Evolutionary conservation across 2,888 invertebrate species (phyloP).

Genomic region (Lydus trimaculatus): DNA sequence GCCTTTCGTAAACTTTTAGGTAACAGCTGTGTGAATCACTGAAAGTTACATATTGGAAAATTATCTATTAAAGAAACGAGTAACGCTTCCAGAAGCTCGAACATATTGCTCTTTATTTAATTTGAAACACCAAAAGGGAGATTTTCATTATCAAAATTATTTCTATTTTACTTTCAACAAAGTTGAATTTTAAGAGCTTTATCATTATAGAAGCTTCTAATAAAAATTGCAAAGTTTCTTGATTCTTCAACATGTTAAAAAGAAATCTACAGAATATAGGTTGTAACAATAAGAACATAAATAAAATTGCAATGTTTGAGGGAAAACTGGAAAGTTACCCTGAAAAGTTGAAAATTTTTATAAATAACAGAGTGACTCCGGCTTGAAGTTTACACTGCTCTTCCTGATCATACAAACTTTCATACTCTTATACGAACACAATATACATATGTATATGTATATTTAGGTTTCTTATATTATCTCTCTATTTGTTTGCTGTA

Average conservation of each 20-base stretch:
- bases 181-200: neutral
- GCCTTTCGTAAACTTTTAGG: slow-evolving; percentile 31
- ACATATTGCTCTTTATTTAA: slow-evolving; percentile 28
- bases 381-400: neutral
- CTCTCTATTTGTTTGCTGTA: neutral
- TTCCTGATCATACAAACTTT: neutral
- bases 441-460: too few species aligned
- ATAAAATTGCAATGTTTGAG: neutral
- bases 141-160: slow-evolving; percentile 8
- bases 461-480: neutral
- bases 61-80: slow-evolving; percentile 33
- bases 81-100: slow-evolving; percentile 16
- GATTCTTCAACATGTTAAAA: neutral
- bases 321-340: neutral
- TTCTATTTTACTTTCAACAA: neutral
- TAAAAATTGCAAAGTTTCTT: neutral
- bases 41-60: slow-evolving; percentile 40
- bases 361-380: neutral
- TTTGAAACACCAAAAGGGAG: slow-evolving; percentile 16
- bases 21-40: slow-evolving; percentile 36
- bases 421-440: too few species aligned
- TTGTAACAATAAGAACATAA: neutral
- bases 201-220: neutral
- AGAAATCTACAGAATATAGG: neutral
- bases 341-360: neutral